phyloP scores from a whole-genome alignment of 2,797 vertebrate genomes.

The Bryconaethiops microstoma region DNA sequence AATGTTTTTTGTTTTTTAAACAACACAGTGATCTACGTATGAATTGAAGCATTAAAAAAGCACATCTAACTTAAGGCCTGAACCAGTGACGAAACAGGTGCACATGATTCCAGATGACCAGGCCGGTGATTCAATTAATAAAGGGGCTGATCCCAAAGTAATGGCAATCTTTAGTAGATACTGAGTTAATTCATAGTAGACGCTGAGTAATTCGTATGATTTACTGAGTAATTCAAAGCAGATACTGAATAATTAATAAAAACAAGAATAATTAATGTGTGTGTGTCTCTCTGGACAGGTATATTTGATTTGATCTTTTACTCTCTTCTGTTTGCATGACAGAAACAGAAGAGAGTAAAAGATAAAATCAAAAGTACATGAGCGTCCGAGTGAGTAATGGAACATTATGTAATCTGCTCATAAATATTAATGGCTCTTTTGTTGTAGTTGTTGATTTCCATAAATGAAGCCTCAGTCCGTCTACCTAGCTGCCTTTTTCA shows the following conservation, averaged over 20 bases:
- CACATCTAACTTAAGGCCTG: too few species aligned
- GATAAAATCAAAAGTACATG: not conserved
- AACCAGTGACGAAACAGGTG: too few species aligned
- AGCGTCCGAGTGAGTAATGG: constrained; percentile 25
- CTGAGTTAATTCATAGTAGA: not conserved
- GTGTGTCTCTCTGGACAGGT: not conserved
- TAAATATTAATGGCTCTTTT: constrained; percentile 3
- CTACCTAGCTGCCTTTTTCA: not conserved
- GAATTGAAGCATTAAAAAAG: too few species aligned
- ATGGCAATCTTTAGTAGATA: not conserved
- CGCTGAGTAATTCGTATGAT: too few species aligned
- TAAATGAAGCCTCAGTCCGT: not conserved
- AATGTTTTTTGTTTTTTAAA: too few species aligned
- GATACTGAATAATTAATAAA: too few species aligned
- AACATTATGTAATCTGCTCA: constrained; percentile 40
- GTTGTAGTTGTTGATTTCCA: not conserved
- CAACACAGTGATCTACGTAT: too few species aligned
- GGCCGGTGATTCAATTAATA: too few species aligned
- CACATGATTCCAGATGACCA: too few species aligned
- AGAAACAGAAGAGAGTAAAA: not conserved
- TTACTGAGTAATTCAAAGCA: too few species aligned
- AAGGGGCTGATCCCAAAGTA: too few species aligned
- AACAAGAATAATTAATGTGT: not conserved
- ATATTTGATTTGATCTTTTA: not conserved
- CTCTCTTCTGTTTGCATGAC: not conserved